phyloP scores from a whole-genome alignment of 2,113 vertebrate genomes.

The Paradisaea rubra region DNA sequence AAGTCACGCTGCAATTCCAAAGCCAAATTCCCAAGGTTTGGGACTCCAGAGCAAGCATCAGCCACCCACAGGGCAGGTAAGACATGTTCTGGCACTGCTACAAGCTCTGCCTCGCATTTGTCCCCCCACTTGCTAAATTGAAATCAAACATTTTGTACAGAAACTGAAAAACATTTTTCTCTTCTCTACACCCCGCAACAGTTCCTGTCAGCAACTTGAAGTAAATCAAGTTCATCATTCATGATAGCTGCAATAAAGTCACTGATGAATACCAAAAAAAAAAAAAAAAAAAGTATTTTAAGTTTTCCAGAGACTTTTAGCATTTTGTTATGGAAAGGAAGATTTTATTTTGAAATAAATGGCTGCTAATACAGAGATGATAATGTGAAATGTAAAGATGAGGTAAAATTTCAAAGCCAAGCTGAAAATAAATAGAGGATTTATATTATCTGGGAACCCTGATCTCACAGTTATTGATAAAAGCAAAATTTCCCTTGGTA shows the following conservation, averaged over 20 bases:
- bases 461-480: background rate
- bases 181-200: accelerated
- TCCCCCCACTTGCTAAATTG: background rate
- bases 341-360: background rate
- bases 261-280: background rate
- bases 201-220: background rate
- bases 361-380: background rate
- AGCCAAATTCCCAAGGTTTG: background rate
- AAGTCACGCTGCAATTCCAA: background rate
- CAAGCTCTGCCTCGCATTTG: background rate
- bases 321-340: background rate
- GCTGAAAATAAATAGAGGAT: background rate
- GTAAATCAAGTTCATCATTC: background rate
- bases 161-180: background rate
- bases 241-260: background rate
- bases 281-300: background rate
- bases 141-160: background rate
- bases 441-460: background rate
- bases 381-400: background rate
- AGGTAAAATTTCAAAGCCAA: background rate
- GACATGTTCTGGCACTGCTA: background rate
- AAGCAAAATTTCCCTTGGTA: background rate
- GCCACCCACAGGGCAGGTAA: background rate
- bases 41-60: accelerated
- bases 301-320: background rate